A percentile compares a stretch with the other conserved stretches of the same genome.
Evolutionary conservation across 2,113 vertebrate species (phyloP).

Genomic region (Aythya baeri): DNA sequence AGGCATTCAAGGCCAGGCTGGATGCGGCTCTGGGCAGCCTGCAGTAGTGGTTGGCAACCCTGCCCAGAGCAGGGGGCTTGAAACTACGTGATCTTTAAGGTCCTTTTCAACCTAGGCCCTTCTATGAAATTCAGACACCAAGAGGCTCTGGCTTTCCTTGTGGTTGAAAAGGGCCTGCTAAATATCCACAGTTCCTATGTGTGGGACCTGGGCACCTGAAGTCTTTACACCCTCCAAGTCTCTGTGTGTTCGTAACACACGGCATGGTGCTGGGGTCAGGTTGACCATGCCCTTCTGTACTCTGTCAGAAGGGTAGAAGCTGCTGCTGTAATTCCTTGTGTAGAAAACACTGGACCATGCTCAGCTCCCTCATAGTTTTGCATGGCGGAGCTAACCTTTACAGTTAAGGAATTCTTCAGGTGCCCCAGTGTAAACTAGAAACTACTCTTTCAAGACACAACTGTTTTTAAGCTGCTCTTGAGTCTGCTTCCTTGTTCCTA

Average conservation of each 20-base stretch:
- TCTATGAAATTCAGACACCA: neutral
- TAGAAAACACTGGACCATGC: neutral
- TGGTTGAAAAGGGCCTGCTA: neutral
- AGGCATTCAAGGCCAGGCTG: too few species aligned
- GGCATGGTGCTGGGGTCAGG: neutral
- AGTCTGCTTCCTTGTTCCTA: neutral
- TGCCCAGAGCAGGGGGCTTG: too few species aligned
- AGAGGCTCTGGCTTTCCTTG: neutral
- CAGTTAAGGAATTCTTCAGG: neutral
- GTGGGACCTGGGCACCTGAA: neutral
- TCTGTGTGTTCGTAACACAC: neutral
- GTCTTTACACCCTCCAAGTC: neutral
- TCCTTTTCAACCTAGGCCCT: too few species aligned
- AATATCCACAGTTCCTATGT: neutral
- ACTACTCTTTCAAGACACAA: neutral
- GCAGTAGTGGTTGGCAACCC: too few species aligned
- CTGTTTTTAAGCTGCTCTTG: neutral
- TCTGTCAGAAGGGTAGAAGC: neutral
- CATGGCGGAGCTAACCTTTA: neutral
- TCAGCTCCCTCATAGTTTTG: neutral
- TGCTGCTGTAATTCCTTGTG: neutral
- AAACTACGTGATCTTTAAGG: too few species aligned
- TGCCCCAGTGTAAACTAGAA: neutral
- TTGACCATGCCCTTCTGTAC: neutral
- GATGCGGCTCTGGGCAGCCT: too few species aligned